Evolutionary conservation across 2,888 invertebrate genomes (phyloP).

Genomic region (Phragmatobia fuliginosa): DNA sequence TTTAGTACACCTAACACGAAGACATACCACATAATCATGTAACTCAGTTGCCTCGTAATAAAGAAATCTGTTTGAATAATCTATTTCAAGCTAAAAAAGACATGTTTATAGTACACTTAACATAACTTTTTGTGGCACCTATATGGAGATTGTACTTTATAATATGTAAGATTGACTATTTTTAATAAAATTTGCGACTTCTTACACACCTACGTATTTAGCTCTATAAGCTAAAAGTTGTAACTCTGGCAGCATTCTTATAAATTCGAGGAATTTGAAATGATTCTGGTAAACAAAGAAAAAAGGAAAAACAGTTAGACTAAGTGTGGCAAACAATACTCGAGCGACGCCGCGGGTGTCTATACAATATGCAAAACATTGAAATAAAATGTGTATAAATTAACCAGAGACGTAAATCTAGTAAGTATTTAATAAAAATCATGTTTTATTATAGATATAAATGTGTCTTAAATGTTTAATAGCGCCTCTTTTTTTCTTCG

Average conservation of each 20-base stretch:
- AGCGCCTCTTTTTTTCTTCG: constrained; percentile 71
- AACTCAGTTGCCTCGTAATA: too few relatives aligned
- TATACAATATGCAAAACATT: constrained; percentile 69
- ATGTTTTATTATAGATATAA: constrained; percentile 73
- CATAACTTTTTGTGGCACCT: too few relatives aligned
- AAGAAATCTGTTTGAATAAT: background rate
- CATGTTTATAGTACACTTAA: too few relatives aligned
- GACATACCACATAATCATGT: too few relatives aligned
- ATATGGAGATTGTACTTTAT: constrained; percentile 6
- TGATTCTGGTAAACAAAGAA: background rate
- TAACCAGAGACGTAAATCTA: constrained; percentile 71
- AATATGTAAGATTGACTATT: constrained; percentile 11
- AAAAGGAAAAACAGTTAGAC: background rate
- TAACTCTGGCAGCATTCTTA: background rate
- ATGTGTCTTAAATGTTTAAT: constrained; percentile 74
- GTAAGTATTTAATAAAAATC: constrained; percentile 71
- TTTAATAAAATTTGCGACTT: background rate
- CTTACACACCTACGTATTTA: background rate
- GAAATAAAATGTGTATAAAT: constrained; percentile 66
- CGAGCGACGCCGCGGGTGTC: constrained; percentile 22
- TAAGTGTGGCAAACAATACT: background rate
- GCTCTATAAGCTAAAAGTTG: background rate
- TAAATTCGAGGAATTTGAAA: background rate
- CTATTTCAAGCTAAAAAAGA: background rate
- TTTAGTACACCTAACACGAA: too few relatives aligned